Evolutionary conservation across 1,140 invertebrate species (phyloP).

Genomic region (Branchinecta lynchi): DNA sequence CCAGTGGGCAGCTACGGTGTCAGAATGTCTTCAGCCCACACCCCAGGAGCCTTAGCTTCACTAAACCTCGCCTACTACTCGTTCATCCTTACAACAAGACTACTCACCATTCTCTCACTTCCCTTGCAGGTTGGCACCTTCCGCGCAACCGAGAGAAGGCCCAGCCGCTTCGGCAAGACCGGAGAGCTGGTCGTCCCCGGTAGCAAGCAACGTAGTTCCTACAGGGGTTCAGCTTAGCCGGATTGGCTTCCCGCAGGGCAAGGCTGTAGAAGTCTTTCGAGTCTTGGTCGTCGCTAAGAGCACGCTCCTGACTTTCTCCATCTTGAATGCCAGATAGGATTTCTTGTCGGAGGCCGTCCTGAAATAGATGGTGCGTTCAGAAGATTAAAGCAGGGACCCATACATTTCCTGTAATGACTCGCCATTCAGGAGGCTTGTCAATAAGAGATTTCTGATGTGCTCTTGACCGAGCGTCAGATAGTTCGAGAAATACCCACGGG

Average conservation of each 20-base stretch:
- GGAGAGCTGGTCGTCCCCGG: not conserved
- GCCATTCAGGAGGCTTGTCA: no score
- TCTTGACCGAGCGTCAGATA: no score
- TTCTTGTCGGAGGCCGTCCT: not conserved
- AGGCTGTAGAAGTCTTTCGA: not conserved
- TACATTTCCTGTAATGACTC: no score
- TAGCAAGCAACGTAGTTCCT: not conserved
- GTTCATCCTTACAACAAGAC: no score
- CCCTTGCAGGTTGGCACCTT: not conserved
- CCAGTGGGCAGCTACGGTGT: no score
- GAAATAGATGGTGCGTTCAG: not conserved
- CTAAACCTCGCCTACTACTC: no score
- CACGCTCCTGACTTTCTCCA: not conserved
- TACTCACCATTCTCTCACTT: conserved; percentile 8
- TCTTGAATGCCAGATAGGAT: not conserved
- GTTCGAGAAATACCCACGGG: no score
- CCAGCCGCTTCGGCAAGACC: not conserved
- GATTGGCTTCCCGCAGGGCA: not conserved
- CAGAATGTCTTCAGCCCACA: no score
- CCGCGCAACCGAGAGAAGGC: not conserved
- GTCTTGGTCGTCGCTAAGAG: not conserved
- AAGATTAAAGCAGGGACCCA: no score
- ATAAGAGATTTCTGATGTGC: no score
- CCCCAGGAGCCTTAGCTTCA: no score
- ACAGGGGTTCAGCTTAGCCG: not conserved